These are phyloP conservation scores for Nothura maculosa DNA, from an alignment of 2,797 vertebrate genomes.

Conservation along the genomic window DNA sequence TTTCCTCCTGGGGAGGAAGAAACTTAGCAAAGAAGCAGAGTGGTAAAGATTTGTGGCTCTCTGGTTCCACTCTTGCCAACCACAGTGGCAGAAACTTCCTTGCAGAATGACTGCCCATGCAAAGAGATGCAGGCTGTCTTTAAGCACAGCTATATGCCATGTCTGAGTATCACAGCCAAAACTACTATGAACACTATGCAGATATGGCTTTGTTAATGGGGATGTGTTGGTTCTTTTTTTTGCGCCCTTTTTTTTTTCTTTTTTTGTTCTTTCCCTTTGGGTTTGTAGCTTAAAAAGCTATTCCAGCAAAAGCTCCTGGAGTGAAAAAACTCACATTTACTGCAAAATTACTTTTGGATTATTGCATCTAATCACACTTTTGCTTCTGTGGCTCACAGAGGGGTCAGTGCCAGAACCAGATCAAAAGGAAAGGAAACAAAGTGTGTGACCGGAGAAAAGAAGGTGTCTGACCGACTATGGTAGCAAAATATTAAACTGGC, in stretches of 20 bases:
- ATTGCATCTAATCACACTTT: background rate
- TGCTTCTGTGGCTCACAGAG: background rate
- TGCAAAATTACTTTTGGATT: constrained; percentile 17
- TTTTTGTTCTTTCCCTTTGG: rapidly evolving
- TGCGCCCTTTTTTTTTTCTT: background rate
- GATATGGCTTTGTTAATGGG: background rate
- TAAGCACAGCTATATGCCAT: background rate
- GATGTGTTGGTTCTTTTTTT: background rate
- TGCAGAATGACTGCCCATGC: background rate
- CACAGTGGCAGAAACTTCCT: background rate
- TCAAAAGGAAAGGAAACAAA: background rate
- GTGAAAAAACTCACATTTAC: background rate
- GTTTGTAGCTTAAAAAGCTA: background rate
- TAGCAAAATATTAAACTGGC: background rate
- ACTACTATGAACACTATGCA: background rate
- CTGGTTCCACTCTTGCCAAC: background rate
- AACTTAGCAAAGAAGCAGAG: background rate
- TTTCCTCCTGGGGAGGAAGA: background rate
- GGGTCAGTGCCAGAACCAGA: background rate
- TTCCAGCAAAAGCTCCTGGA: background rate
- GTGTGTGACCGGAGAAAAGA: background rate
- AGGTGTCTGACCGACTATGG: background rate
- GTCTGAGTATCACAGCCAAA: background rate
- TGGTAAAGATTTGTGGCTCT: background rate
- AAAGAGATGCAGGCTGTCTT: background rate